Conservation (phyloP, 2,797 vertebrate species). For the Microctenopoma lineatum region DNA sequence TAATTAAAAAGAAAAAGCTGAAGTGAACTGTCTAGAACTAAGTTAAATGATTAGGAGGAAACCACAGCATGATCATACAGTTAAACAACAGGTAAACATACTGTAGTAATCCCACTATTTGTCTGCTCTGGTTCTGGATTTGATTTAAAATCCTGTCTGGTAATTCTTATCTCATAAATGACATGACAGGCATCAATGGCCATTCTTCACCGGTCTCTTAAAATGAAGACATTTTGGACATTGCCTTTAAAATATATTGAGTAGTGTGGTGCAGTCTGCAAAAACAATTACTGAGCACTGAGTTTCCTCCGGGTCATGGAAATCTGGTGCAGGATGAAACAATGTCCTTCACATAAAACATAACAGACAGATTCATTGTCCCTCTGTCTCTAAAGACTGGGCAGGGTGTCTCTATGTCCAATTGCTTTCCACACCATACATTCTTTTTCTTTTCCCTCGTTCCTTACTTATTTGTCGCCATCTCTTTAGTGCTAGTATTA, state of each 20-base stretch:
- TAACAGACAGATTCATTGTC: constrained; percentile 73
- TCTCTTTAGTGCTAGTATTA: constrained; percentile 38
- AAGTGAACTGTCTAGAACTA: constrained; percentile 13
- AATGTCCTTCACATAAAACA: constrained; percentile 71
- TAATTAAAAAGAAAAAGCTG: neutral
- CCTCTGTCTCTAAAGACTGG: constrained; percentile 53
- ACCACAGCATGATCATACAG: neutral
- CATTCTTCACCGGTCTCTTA: constrained; percentile 66
- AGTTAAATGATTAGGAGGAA: neutral
- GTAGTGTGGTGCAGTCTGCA: constrained; percentile 63
- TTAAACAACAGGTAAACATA: constrained; percentile 30
- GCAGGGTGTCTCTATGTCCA: constrained; percentile 48
- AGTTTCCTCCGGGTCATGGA: constrained; percentile 62
- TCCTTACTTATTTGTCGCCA: constrained; percentile 41
- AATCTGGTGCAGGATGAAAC: constrained; percentile 76
- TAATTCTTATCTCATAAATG: constrained; percentile 73
- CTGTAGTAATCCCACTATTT: constrained; percentile 19
- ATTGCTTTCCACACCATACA: constrained; percentile 44
- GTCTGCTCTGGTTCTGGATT: constrained; percentile 45
- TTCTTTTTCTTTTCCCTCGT: constrained; percentile 20
- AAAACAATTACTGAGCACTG: constrained; percentile 65
- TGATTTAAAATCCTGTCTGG: constrained; percentile 56
- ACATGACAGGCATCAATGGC: constrained; percentile 59
- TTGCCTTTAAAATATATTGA: constrained; percentile 69
- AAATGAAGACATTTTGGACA: constrained; percentile 66